Conservation (phyloP, 2,888 invertebrate genomes). For the Rhingia campestris region DNA sequence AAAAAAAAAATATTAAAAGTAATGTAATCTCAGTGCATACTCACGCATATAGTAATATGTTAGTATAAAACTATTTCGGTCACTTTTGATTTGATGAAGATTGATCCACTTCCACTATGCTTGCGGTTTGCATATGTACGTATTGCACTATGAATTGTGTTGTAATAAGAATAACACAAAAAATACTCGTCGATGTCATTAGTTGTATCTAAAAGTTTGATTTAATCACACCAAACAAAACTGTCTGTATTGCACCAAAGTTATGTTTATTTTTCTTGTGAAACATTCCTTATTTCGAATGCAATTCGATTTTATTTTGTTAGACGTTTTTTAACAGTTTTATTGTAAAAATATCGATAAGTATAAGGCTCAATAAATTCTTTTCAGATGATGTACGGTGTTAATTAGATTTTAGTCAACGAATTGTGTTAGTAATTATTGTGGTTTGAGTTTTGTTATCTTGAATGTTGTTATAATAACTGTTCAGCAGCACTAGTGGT, state of each 20-base stretch:
- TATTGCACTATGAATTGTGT: constrained; percentile 6
- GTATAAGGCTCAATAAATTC: constrained; percentile 31
- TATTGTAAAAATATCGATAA: constrained; percentile 35
- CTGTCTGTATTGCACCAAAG: constrained; percentile 50
- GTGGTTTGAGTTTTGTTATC: constrained; percentile 39
- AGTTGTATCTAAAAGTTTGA: constrained; percentile 6
- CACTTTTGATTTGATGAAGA: constrained; percentile 16
- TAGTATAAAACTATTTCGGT: constrained; percentile 6
- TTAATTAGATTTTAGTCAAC: constrained; percentile 48
- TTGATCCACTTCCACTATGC: constrained; percentile 3
- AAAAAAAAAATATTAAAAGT: background rate
- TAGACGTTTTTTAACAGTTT: constrained; percentile 6
- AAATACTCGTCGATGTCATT: constrained; percentile 37
- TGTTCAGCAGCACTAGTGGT: constrained; percentile 29
- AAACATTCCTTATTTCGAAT: constrained; percentile 54
- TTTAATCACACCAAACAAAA: constrained; percentile 7
- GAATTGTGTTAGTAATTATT: constrained; percentile 53
- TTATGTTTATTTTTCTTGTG: constrained; percentile 31
- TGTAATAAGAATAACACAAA: constrained; percentile 10
- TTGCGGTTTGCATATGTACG: constrained; percentile 7
- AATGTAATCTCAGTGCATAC: constrained; percentile 50
- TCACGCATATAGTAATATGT: constrained; percentile 1
- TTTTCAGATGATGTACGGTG: constrained; percentile 18
- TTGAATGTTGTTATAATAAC: constrained; percentile 31
- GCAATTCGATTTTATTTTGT: constrained; percentile 18